Base-by-base conservation (phyloP, 2,797 vertebrate genomes). In the Furcifer pardalis region DNA sequence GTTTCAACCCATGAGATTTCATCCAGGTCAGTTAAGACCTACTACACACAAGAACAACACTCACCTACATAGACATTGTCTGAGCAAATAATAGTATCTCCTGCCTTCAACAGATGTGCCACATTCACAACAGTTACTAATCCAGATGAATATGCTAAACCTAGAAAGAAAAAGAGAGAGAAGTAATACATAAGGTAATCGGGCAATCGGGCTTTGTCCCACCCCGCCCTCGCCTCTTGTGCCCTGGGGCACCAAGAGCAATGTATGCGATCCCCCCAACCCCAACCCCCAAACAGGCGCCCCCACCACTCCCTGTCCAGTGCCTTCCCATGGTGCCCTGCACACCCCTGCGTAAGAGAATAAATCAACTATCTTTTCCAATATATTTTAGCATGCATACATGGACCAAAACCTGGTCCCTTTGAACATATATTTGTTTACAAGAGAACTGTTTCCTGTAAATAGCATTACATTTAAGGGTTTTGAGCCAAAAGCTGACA, bases 11-110 rank as follows among this genome's bases (percentile, higher is more conserved):
- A 76, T 15, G 35, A 56, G 19, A 71, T 69, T 59, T 17, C 30
- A 84, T 10, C 7, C 66, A 66, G 27, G 63, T 72, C 59, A 13
- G 1, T 0, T 17, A 77, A 82, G 27, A 60, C 44, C 59, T 69
- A 84, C 86, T 1, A 0, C 46, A 15, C 6, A 37, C 21, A 40
- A 27, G 32, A 60, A 17, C 25, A 35, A 2, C 9, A 84, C 94
- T 79, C 91, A 98, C 98, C 98, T 97, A 97, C 98, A 60, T 99
- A 99, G 8, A 99, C 97, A 35, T 99, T 98, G 79, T 98, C 97
- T 95, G 96, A 97, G 94, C 97, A 98, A 89, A 99, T 81, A 42
- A 99, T 92, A 0, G 95, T 93, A 71, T 99, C 98, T 13, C 98
- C 98, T 1, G 95, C 0, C 91, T 98, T 99, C 63, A 99, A 89